A percentile compares a stretch with the other conserved stretches of the same genome.
These are phyloP conservation scores for Coilia nasus DNA, from an alignment of 2,797 vertebrate species.

Conservation along the genomic window DNA sequence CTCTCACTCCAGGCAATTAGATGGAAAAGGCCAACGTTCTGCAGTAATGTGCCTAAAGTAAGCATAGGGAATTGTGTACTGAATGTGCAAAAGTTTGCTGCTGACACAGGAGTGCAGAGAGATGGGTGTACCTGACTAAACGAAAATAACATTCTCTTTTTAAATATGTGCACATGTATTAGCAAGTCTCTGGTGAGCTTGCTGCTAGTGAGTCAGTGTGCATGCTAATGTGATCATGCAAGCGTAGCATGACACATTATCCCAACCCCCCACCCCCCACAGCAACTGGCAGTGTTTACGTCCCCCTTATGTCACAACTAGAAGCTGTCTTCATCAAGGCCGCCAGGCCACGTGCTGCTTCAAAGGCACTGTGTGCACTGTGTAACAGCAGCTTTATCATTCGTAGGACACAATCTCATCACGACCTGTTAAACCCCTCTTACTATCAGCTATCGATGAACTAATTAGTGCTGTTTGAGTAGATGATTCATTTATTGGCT, in stretches of 20 bases:
- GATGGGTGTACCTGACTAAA: not conserved
- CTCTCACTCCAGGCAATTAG: not conserved
- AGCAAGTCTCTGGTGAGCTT: not conserved
- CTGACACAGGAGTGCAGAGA: not conserved
- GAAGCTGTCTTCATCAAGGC: not conserved
- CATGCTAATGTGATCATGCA: slow-evolving; percentile 10
- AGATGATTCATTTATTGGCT: too few relatives aligned
- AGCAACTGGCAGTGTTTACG: not conserved
- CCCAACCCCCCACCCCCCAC: not conserved
- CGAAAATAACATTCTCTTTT: not conserved
- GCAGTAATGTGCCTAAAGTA: not conserved
- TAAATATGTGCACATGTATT: not conserved
- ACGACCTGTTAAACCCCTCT: not conserved
- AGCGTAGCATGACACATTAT: slow-evolving; percentile 2
- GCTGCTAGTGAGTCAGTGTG: not conserved
- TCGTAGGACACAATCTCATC: not conserved
- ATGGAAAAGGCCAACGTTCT: not conserved
- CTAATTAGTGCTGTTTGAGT: too few relatives aligned
- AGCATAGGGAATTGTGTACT: not conserved
- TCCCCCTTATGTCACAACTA: not conserved
- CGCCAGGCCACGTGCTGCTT: not conserved
- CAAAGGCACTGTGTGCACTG: not conserved
- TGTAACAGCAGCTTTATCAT: not conserved
- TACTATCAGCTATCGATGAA: not conserved
- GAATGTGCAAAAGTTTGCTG: not conserved